These are phyloP conservation scores for Chloroceryle inda DNA, from an alignment of 2,797 vertebrate genomes.

Conservation along the genomic window DNA sequence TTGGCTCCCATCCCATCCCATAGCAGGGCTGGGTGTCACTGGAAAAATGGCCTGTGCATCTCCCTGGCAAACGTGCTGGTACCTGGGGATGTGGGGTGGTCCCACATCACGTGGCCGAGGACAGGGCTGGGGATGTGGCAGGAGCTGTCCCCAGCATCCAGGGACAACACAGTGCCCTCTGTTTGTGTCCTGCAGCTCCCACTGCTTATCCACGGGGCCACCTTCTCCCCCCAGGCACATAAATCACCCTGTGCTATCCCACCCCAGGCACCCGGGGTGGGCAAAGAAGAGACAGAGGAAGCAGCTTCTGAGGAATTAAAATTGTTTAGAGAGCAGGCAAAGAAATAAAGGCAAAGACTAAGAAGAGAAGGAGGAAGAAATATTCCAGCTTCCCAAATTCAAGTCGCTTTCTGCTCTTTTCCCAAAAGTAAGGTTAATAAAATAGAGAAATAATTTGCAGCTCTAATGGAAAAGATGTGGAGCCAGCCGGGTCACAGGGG, in stretches of 20 bases:
- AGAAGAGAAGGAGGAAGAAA: not conserved
- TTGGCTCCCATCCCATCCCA: not conserved
- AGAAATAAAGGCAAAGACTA: not conserved
- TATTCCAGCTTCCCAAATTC: not conserved
- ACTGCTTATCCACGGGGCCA: accelerated
- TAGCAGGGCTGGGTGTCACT: no score
- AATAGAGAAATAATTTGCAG: not conserved
- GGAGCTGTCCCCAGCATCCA: accelerated
- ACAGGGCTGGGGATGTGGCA: not conserved
- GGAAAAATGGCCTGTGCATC: not conserved
- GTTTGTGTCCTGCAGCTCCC: not conserved
- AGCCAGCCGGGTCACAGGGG: not conserved
- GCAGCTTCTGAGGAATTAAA: not conserved
- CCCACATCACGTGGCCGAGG: not conserved
- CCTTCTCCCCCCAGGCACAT: accelerated
- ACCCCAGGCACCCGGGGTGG: not conserved
- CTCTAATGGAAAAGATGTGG: not conserved
- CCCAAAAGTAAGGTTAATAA: not conserved
- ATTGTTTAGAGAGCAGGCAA: not conserved
- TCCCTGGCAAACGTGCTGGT: not conserved
- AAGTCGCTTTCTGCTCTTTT: not conserved
- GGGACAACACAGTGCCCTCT: not conserved
- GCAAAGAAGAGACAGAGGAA: not conserved
- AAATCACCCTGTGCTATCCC: not conserved
- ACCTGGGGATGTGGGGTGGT: not conserved